phyloP scores from a whole-genome alignment of 2,113 vertebrate genomes.

The Trachemys scripta region DNA sequence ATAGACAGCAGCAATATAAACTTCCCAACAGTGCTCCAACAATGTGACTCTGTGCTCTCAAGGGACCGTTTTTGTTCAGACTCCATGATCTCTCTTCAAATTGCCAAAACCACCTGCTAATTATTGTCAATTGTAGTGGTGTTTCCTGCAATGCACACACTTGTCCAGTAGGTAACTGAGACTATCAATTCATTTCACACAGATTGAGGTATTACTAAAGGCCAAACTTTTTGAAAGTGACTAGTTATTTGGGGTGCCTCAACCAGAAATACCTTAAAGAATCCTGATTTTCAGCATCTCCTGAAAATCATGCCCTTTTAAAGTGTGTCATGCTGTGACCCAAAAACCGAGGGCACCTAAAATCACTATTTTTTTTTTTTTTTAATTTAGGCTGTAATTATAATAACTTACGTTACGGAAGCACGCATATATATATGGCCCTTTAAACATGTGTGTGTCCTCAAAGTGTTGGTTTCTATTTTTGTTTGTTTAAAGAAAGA shows the following conservation, averaged over 20 bases:
- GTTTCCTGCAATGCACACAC: background rate
- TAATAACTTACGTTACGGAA: background rate
- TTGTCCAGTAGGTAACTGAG: background rate
- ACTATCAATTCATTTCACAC: background rate
- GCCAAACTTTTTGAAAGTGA: too few species aligned
- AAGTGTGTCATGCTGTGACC: background rate
- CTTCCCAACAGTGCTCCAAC: too few species aligned
- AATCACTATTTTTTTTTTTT: too few species aligned
- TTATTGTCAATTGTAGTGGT: background rate
- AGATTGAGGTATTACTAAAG: background rate
- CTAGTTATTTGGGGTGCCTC: rapidly evolving
- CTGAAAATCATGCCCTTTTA: background rate
- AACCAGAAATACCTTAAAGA: background rate
- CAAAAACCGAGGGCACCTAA: background rate
- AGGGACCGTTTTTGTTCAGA: background rate
- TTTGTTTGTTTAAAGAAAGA: background rate
- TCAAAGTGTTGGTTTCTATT: rapidly evolving
- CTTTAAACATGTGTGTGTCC: background rate
- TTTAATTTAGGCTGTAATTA: background rate
- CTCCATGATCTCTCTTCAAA: too few species aligned
- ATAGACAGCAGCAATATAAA: background rate
- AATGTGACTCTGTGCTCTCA: rapidly evolving
- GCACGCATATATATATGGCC: rapidly evolving
- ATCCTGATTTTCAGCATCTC: background rate
- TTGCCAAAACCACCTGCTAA: background rate